Evolutionary conservation across 2,797 vertebrate species (phyloP).

Genomic region (Furcifer pardalis): DNA sequence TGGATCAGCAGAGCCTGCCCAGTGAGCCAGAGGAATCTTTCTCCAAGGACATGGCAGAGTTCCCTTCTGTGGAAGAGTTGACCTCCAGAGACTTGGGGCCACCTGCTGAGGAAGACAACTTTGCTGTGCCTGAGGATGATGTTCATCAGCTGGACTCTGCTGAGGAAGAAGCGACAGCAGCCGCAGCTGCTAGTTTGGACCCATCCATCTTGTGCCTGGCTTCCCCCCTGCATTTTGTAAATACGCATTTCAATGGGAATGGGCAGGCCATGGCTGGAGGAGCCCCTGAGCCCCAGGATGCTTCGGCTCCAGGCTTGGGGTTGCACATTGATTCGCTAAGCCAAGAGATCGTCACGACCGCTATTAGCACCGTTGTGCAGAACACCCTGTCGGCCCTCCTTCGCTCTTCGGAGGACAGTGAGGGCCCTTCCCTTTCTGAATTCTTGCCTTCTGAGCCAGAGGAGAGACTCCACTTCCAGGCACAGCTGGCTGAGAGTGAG

Average conservation of each 20-base stretch:
- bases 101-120: conserved; percentile 73
- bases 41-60: conserved; percentile 86
- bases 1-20: conserved; percentile 93
- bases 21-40: conserved; percentile 90
- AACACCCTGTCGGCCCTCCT: conserved; percentile 88
- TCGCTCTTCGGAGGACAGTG: conserved; percentile 80
- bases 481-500: conserved; percentile 66
- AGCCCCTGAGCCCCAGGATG: conserved; percentile 51
- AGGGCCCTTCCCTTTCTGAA: conserved; percentile 75
- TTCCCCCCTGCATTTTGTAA: conserved; percentile 96
- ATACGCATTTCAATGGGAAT: conserved; percentile 94
- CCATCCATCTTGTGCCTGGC: conserved; percentile 79
- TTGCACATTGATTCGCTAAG: conserved; percentile 85
- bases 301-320: conserved; percentile 69
- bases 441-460: conserved; percentile 76
- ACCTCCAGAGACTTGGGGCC: conserved; percentile 75
- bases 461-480: conserved; percentile 73
- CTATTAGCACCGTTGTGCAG: conserved; percentile 87
- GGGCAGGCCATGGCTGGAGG: conserved; percentile 59
- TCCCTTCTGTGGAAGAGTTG: conserved; percentile 86
- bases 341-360: conserved; percentile 88
- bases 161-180: conserved; percentile 63
- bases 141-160: conserved; percentile 70
- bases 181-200: conserved; percentile 58
- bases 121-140: conserved; percentile 73